Conservation (phyloP, 2,888 invertebrate species). For the Mythimna impura region DNA sequence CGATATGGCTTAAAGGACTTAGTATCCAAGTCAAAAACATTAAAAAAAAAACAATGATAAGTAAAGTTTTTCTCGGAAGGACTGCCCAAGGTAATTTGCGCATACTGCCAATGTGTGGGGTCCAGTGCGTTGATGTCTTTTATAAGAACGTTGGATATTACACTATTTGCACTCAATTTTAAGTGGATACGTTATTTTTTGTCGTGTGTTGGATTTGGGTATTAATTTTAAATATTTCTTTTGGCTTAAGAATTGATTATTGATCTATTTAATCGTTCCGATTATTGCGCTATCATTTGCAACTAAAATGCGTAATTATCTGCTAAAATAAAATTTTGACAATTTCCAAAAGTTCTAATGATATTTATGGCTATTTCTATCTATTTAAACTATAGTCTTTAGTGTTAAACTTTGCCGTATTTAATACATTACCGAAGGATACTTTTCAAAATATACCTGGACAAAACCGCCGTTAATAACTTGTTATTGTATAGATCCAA, state of each 20-base stretch:
- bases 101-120: conserved; percentile 18
- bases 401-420: neutral
- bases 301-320: neutral
- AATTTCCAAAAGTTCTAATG: neutral
- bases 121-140: conserved; percentile 76
- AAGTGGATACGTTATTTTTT: neutral
- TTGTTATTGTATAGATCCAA: neutral
- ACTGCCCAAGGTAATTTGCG: conserved; percentile 7
- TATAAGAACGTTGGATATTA: conserved; percentile 54
- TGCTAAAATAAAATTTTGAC: neutral
- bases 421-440: neutral
- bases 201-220: neutral
- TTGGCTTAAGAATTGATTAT: neutral
- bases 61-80: conserved; percentile 68
- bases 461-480: neutral
- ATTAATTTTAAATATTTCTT: neutral
- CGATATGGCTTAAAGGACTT: too few species aligned
- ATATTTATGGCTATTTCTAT: neutral
- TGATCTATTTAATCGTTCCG: neutral
- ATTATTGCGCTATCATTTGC: neutral
- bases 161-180: conserved; percentile 9
- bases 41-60: conserved; percentile 5
- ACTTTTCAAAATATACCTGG: neutral
- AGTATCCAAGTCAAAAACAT: too few species aligned
- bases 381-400: neutral